Evolutionary conservation across 2,113 vertebrate species (phyloP).

Genomic region (Butorides virescens): DNA sequence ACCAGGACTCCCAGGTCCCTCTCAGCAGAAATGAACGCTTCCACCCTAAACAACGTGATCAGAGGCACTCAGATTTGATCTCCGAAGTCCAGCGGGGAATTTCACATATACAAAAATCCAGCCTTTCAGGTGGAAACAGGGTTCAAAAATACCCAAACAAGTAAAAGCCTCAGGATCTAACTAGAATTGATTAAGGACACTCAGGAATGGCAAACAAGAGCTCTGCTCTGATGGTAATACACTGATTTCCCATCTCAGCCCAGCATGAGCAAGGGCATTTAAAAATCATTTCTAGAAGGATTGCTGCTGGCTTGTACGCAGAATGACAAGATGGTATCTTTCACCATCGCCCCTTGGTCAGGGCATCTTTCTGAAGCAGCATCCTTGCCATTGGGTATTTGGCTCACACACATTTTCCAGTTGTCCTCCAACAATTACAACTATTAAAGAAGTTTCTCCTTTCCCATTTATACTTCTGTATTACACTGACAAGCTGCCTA

Average conservation of each 20-base stretch:
- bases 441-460: not conserved
- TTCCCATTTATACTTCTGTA: not conserved
- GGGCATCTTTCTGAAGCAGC: not conserved
- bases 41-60: not conserved
- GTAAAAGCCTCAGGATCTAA: not conserved
- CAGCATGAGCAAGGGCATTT: not conserved
- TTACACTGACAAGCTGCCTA: not conserved
- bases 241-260: not conserved
- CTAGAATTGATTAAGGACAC: not conserved
- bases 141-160: not conserved
- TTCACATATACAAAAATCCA: not conserved
- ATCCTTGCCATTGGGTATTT: not conserved
- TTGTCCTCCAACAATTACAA: not conserved
- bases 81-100: not conserved
- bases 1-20: too few relatives aligned
- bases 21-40: not conserved
- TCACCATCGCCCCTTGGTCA: not conserved
- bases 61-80: rapidly evolving
- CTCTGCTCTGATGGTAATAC: not conserved
- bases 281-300: not conserved
- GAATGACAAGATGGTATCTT: not conserved
- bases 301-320: not conserved
- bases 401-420: not conserved
- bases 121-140: not conserved
- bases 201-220: not conserved